Percentiles rank a stretch among this genome's conserved stretches.
Evolutionary conservation across 2,888 invertebrate genomes (phyloP).

Genomic region (Plemyria rubiginata): DNA sequence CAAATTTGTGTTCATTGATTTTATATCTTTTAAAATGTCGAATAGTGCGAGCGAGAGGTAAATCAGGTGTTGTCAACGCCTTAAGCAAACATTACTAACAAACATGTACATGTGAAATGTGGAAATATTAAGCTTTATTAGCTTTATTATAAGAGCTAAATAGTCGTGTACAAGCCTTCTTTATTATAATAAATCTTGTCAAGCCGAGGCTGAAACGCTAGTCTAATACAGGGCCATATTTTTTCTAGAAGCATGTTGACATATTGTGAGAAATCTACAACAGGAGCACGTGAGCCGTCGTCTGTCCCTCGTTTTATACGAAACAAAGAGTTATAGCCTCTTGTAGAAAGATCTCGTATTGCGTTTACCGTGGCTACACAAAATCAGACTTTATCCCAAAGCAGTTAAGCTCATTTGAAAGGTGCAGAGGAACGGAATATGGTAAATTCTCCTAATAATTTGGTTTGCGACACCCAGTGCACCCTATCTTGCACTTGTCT

Average conservation of each 20-base stretch:
- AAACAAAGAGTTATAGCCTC: conserved; percentile 54
- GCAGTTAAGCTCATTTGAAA: conserved; percentile 1
- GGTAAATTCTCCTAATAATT: conserved; percentile 48
- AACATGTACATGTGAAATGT: too few relatives aligned
- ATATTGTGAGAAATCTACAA: conserved; percentile 44
- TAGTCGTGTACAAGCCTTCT: conserved; percentile 1
- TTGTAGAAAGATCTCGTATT: conserved; percentile 44
- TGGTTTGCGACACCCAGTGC: conserved; percentile 49
- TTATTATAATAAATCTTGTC: conserved; percentile 22
- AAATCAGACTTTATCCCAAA: conserved; percentile 28
- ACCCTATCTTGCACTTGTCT: conserved; percentile 47
- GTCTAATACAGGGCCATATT: conserved; percentile 30
- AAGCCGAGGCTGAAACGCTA: conserved; percentile 13
- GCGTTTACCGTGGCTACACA: conserved; percentile 26
- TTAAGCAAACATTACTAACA: too few relatives aligned
- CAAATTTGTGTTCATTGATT: too few relatives aligned
- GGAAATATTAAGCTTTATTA: too few relatives aligned
- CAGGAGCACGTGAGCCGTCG: conserved; percentile 45
- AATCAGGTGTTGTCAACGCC: too few relatives aligned
- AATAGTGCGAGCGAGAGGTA: too few relatives aligned
- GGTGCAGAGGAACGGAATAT: conserved; percentile 16
- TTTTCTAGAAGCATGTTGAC: conserved; percentile 38
- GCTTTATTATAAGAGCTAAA: conserved; percentile 8
- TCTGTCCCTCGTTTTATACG: conserved; percentile 49
- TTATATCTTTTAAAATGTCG: too few relatives aligned